phyloP scores from a whole-genome alignment of 2,888 invertebrate genomes.

The Oxycera nigricornis region DNA sequence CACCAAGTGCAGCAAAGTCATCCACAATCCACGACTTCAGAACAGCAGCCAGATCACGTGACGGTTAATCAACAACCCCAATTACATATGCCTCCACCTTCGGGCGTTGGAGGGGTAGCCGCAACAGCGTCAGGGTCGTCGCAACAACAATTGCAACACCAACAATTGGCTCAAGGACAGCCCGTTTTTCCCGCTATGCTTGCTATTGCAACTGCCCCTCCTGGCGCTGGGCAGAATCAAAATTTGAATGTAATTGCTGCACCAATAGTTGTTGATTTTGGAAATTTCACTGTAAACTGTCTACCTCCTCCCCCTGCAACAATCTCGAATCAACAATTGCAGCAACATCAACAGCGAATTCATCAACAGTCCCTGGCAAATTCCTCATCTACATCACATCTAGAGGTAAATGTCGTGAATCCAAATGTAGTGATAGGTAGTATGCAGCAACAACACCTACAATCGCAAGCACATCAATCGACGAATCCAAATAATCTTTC shows the following conservation, averaged over 20 bases:
- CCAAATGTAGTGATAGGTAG: conserved; percentile 43
- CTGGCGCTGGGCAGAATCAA: conserved; percentile 52
- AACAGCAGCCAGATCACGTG: conserved; percentile 47
- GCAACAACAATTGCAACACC: conserved; percentile 42
- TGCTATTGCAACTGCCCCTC: conserved; percentile 49
- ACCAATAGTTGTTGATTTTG: conserved; percentile 55
- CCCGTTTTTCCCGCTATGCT: conserved; percentile 50
- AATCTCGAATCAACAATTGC: conserved; percentile 43
- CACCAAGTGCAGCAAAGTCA: conserved; percentile 49
- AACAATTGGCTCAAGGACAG: conserved; percentile 47
- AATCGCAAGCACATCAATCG: conserved; percentile 48
- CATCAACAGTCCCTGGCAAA: conserved; percentile 29
- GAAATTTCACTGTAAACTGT: conserved; percentile 55
- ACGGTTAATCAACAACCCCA: conserved; percentile 43
- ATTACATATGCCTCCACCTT: neutral
- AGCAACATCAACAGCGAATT: conserved; percentile 39
- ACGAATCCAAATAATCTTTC: conserved; percentile 20
- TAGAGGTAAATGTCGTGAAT: conserved; percentile 44
- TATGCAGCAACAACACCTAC: conserved; percentile 47
- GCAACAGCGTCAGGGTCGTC: conserved; percentile 39
- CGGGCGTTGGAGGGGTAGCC: neutral
- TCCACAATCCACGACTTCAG: conserved; percentile 45
- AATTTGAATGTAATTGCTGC: conserved; percentile 55
- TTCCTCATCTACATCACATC: conserved; percentile 42
- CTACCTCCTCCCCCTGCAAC: conserved; percentile 48